Percentiles rank a stretch among this genome's conserved stretches.
phyloP scores from a whole-genome alignment of 2,113 vertebrate genomes.

The Arenaria interpres region DNA sequence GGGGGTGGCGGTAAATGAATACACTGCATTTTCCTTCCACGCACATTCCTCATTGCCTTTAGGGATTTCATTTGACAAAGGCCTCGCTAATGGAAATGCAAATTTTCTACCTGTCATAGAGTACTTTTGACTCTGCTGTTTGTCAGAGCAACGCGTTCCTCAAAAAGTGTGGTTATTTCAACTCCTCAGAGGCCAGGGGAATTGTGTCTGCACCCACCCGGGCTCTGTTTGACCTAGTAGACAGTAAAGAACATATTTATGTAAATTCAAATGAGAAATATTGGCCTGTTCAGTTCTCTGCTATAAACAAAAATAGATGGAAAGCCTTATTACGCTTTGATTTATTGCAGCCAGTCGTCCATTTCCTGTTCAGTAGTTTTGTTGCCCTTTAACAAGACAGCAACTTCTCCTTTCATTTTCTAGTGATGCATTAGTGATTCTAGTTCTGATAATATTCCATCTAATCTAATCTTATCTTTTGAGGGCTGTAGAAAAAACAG shows the following conservation, averaged over 20 bases:
- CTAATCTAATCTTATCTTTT: conserved; percentile 15
- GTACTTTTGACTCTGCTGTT: conserved; percentile 44
- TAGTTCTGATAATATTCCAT: conserved; percentile 3
- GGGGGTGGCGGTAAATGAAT: not conserved
- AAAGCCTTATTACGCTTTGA: conserved; percentile 33
- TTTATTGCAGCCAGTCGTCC: conserved; percentile 10
- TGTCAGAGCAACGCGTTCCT: conserved; percentile 27
- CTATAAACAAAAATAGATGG: conserved; percentile 46
- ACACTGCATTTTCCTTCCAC: conserved; percentile 12
- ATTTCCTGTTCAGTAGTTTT: conserved; percentile 44
- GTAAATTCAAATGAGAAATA: conserved; percentile 10
- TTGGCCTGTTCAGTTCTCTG: not conserved
- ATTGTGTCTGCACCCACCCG: not conserved
- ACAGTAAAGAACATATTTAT: not conserved
- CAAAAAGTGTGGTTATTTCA: not conserved
- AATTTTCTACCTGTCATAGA: conserved; percentile 72
- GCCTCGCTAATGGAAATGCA: conserved; percentile 74
- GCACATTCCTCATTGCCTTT: conserved; percentile 61
- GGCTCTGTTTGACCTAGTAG: not conserved
- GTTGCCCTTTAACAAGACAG: conserved; percentile 15
- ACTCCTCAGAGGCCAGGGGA: not conserved
- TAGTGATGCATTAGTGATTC: conserved; percentile 1
- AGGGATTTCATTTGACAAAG: conserved; percentile 69
- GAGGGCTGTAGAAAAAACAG: not conserved
- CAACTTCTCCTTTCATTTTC: conserved; percentile 36